These are phyloP conservation scores for Garrulus glandarius DNA, from an alignment of 2,797 vertebrate species.

Conservation along the genomic window DNA sequence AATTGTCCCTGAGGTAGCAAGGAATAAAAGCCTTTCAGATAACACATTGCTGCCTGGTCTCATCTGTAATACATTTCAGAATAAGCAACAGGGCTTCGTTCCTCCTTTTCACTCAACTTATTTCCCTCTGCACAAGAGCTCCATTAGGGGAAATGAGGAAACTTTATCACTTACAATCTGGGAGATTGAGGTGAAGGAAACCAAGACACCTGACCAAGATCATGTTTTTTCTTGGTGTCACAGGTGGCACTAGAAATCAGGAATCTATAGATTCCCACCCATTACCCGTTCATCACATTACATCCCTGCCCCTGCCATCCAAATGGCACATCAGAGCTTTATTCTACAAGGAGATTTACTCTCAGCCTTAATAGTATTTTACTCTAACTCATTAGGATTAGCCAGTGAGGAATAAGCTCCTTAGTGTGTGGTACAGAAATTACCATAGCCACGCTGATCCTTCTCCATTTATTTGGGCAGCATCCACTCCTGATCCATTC, in stretches of 20 bases:
- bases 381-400: neutral
- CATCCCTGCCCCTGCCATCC: accelerated
- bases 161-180: neutral
- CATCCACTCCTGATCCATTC: neutral
- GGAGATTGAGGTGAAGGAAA: neutral
- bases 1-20: conserved; percentile 10
- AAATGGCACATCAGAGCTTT: neutral
- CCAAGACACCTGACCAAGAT: neutral
- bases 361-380: neutral
- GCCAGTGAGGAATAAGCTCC: neutral
- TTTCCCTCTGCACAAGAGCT: neutral
- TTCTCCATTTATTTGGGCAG: neutral
- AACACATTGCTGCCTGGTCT: neutral
- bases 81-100: neutral
- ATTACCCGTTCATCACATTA: neutral
- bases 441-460: neutral
- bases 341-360: neutral
- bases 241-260: neutral
- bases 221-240: neutral
- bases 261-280: neutral
- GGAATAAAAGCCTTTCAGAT: conserved; percentile 20
- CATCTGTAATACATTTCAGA: neutral
- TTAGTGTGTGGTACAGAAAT: neutral
- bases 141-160: neutral
- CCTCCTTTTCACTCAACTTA: neutral